A percentile compares a stretch with the other conserved stretches of the same genome.
These are phyloP conservation scores for Xestia ashworthii DNA, from an alignment of 2,888 invertebrate genomes.

Conservation along the genomic window DNA sequence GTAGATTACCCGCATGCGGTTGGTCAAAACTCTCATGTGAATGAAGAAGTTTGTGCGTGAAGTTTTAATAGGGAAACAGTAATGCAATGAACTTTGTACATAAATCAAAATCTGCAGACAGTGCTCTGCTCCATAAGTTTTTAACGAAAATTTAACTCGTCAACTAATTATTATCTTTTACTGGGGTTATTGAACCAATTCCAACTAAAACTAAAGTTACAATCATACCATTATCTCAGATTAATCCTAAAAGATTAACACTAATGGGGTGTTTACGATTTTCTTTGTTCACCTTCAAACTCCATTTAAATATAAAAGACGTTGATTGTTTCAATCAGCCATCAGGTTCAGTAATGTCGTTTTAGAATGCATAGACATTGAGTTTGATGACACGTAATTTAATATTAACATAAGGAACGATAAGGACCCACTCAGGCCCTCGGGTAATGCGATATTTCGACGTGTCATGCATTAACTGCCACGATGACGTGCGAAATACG, in stretches of 20 bases:
- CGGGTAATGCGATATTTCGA: background rate
- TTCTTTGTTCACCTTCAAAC: slow-evolving; percentile 47
- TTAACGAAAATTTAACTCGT: background rate
- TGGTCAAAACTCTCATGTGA: background rate
- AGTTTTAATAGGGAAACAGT: background rate
- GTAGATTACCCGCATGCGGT: background rate
- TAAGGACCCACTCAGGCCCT: background rate
- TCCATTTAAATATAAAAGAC: slow-evolving; percentile 48
- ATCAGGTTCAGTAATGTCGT: slow-evolving; percentile 7
- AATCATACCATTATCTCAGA: slow-evolving; percentile 69
- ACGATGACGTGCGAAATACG: background rate
- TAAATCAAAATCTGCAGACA: background rate
- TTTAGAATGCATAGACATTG: slow-evolving; percentile 43
- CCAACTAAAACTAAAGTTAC: slow-evolving; percentile 31
- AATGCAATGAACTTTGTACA: background rate
- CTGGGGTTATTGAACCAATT: slow-evolving; percentile 18
- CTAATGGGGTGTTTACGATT: slow-evolving; percentile 56
- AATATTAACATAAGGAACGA: slow-evolving; percentile 22
- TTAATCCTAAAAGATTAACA: slow-evolving; percentile 65
- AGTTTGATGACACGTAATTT: slow-evolving; percentile 39
- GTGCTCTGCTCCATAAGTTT: background rate
- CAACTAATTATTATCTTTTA: background rate
- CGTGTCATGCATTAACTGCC: background rate
- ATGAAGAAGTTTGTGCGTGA: background rate
- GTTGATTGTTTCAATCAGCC: slow-evolving; percentile 40